Conservation (phyloP, 1,140 invertebrate species). For the Drosophila asahinai region DNA sequence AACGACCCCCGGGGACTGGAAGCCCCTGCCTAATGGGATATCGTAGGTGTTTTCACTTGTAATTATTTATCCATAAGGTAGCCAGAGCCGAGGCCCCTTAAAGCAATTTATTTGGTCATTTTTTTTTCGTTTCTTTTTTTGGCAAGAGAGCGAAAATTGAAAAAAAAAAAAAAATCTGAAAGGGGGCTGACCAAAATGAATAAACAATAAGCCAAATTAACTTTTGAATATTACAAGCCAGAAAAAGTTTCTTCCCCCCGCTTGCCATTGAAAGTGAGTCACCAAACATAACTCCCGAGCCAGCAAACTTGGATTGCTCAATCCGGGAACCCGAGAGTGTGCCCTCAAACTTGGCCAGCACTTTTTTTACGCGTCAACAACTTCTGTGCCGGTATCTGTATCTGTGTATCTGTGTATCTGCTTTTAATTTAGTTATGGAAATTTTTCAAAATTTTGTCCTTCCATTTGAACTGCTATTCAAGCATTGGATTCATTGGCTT, state of each 20-base stretch:
- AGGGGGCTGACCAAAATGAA: slow-evolving; percentile 54
- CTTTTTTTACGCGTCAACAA: slow-evolving; percentile 25
- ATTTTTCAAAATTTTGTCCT: slow-evolving; percentile 8
- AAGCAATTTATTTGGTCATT: slow-evolving; percentile 44
- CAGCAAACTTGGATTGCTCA: slow-evolving; percentile 24
- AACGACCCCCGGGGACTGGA: slow-evolving; percentile 43
- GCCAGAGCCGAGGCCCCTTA: slow-evolving; percentile 15
- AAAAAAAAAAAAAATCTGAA: slow-evolving; percentile 42
- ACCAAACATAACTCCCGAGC: slow-evolving; percentile 4
- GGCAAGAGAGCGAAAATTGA: background rate
- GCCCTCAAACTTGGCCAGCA: slow-evolving; percentile 24
- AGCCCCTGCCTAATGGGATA: slow-evolving; percentile 41
- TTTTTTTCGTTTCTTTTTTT: slow-evolving; percentile 46
- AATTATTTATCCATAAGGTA: slow-evolving; percentile 78
- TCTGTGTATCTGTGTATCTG: slow-evolving; percentile 6
- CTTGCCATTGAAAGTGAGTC: slow-evolving; percentile 14
- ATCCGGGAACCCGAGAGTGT: slow-evolving; percentile 19
- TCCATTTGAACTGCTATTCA: slow-evolving; percentile 15
- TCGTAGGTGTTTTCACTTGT: slow-evolving; percentile 79
- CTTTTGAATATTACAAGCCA: slow-evolving; percentile 62
- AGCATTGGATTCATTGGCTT: slow-evolving; percentile 7
- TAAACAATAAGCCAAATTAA: slow-evolving; percentile 77
- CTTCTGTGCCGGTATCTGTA: slow-evolving; percentile 3
- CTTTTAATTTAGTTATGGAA: slow-evolving; percentile 17
- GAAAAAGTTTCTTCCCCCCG: slow-evolving; percentile 4